A percentile compares a stretch with the other conserved stretches of the same genome.
Evolutionary conservation across 2,113 vertebrate genomes (phyloP).

Genomic region (Menura novaehollandiae): DNA sequence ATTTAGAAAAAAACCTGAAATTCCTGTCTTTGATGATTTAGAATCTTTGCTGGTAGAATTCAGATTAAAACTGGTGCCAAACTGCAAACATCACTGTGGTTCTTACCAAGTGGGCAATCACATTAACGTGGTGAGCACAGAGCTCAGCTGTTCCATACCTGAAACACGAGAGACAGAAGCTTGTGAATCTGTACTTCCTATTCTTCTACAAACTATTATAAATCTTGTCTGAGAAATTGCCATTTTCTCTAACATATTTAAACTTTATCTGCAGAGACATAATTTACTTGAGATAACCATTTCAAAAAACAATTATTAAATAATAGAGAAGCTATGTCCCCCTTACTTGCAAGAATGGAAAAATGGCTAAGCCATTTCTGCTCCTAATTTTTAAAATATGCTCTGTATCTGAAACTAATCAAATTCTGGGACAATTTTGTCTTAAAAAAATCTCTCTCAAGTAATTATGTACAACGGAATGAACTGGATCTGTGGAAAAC

Average conservation of each 20-base stretch:
- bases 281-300: background rate
- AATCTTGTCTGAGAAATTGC: background rate
- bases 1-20: background rate
- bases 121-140: constrained; percentile 84
- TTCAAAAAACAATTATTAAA: background rate
- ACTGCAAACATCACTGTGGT: background rate
- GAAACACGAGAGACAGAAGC: background rate
- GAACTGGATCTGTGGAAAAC: background rate
- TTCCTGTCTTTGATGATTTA: background rate
- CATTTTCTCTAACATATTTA: background rate
- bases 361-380: background rate
- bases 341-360: background rate
- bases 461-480: background rate
- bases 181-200: background rate
- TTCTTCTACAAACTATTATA: background rate
- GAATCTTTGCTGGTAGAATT: background rate
- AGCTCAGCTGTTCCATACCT: constrained; percentile 92
- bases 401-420: background rate
- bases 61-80: background rate
- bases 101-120: constrained; percentile 88
- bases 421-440: background rate
- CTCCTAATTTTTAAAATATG: background rate
- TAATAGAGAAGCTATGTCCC: background rate
- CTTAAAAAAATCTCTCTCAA: background rate
- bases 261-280: background rate